Conservation (phyloP, 2,888 invertebrate genomes). For the Orthosia gothica region DNA sequence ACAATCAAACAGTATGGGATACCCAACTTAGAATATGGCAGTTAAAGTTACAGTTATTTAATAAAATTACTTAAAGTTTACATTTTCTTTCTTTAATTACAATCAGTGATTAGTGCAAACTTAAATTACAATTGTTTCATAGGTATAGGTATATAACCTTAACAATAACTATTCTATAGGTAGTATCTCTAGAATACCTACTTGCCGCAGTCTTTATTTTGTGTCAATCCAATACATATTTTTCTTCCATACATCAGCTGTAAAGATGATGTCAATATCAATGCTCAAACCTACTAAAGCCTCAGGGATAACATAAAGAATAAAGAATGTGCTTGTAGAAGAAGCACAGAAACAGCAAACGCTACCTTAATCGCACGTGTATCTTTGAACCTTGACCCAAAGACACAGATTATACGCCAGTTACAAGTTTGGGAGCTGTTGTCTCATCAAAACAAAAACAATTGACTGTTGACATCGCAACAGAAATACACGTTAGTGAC, state of each 20-base stretch:
- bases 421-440: constrained; percentile 11
- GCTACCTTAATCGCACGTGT: constrained; percentile 26
- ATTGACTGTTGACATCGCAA: constrained; percentile 9
- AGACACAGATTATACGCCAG: constrained; percentile 9
- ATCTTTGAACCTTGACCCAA: constrained; percentile 41
- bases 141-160: too few species aligned
- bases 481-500: background rate
- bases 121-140: too few species aligned
- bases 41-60: too few species aligned
- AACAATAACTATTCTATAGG: too few species aligned
- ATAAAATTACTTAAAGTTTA: too few species aligned
- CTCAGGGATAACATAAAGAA: background rate
- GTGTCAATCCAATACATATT: background rate
- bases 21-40: too few species aligned
- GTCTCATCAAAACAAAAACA: constrained; percentile 15
- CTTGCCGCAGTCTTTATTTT: too few species aligned
- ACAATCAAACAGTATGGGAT: too few species aligned
- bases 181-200: too few species aligned
- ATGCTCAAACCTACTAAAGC: background rate
- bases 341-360: constrained; percentile 5
- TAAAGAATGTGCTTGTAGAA: too few species aligned
- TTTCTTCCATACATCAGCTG: background rate
- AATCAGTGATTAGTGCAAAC: too few species aligned
- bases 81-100: too few species aligned
- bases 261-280: background rate